These are phyloP conservation scores for Tupaia chinensis DNA, from an alignment of 2,113 vertebrate genomes.

Conservation along the genomic window DNA sequence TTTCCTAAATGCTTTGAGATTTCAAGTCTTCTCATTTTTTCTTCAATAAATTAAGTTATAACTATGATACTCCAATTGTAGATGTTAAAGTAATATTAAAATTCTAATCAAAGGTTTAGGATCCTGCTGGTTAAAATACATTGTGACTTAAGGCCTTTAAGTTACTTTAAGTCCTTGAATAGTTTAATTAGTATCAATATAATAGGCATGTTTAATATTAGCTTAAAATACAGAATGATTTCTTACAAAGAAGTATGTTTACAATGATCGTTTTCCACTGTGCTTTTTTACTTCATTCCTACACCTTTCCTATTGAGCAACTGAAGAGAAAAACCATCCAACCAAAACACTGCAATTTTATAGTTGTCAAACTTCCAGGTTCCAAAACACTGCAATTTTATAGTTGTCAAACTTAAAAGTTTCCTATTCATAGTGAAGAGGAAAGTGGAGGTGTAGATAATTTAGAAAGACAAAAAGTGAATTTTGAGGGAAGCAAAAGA, in stretches of 20 bases:
- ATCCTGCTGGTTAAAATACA: not conserved
- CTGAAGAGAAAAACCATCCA: not conserved
- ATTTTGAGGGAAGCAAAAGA: too few relatives aligned
- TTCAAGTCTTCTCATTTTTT: not conserved
- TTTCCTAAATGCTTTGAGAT: not conserved
- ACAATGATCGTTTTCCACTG: not conserved
- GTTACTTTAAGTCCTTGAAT: not conserved
- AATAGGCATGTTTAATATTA: not conserved
- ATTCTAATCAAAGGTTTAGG: not conserved
- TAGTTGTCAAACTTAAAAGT: not conserved
- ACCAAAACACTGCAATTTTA: not conserved
- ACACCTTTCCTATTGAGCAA: not conserved
- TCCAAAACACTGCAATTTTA: not conserved
- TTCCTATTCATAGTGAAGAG: too few relatives aligned
- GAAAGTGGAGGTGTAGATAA: too few relatives aligned
- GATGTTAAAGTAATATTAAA: conserved; percentile 9
- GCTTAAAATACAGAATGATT: not conserved
- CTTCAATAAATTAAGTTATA: conserved; percentile 2
- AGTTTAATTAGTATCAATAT: not conserved
- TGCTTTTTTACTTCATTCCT: not conserved
- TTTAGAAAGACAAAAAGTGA: too few relatives aligned
- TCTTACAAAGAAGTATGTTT: not conserved
- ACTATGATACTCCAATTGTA: not conserved
- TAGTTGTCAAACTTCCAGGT: not conserved
- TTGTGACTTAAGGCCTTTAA: not conserved